These are phyloP conservation scores for Galago senegalensis DNA, from an alignment of 2,797 vertebrate genomes.

Conservation along the genomic window DNA sequence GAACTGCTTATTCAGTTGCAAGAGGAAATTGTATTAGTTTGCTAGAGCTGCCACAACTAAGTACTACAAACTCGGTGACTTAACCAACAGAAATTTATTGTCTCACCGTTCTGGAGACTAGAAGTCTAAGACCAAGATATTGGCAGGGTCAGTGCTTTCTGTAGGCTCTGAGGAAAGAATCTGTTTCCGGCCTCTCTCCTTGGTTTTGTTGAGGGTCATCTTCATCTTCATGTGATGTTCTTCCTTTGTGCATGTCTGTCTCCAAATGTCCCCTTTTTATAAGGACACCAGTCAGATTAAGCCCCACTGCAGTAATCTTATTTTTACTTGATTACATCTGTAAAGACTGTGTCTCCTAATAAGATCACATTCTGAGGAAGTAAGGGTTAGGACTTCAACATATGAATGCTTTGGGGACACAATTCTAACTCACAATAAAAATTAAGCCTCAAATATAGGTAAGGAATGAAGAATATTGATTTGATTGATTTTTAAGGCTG, in stretches of 20 bases:
- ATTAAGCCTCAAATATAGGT: slow-evolving; percentile 31
- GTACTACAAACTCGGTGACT: not conserved
- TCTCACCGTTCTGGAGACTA: not conserved
- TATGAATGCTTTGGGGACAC: not conserved
- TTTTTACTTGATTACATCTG: slow-evolving; percentile 34
- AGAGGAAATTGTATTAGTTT: not conserved
- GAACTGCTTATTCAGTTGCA: slow-evolving; percentile 25
- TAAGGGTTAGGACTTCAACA: not conserved
- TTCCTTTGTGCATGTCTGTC: not conserved
- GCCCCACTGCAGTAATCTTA: not conserved
- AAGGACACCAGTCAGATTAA: not conserved
- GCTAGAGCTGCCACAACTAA: not conserved
- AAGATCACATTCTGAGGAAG: not conserved
- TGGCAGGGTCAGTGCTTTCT: not conserved
- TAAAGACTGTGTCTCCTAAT: slow-evolving; percentile 34
- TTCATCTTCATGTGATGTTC: not conserved
- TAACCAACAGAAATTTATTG: not conserved
- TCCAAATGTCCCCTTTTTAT: not conserved
- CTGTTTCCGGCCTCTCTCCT: not conserved
- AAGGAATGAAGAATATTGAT: slow-evolving; percentile 53
- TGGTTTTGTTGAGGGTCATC: not conserved
- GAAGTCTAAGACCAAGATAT: not conserved
- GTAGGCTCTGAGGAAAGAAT: not conserved
- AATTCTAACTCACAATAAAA: slow-evolving; percentile 23
- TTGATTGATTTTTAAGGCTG: slow-evolving; percentile 19